Conservation (phyloP, 2,797 vertebrate species). For the Nyctibius grandis region DNA sequence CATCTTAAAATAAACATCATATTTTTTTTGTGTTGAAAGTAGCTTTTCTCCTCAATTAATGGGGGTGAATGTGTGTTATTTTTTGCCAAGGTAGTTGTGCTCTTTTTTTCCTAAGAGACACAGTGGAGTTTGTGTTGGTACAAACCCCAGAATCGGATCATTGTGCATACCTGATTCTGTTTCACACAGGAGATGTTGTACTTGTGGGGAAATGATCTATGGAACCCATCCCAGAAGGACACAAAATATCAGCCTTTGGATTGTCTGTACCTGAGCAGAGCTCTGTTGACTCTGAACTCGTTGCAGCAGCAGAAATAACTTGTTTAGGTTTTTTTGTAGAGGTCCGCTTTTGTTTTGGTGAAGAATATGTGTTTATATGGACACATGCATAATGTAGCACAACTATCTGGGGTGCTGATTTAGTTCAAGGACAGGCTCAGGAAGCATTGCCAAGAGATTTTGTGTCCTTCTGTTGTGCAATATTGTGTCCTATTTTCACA, state of each 20-base stretch:
- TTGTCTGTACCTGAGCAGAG: background rate
- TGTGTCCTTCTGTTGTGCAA: background rate
- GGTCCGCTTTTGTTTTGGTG: background rate
- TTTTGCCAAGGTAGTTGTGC: background rate
- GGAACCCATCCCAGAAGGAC: background rate
- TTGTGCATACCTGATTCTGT: background rate
- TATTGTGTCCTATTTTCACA: background rate
- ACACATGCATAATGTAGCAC: fast-evolving
- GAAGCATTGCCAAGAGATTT: background rate
- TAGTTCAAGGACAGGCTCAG: background rate
- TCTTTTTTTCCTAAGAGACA: background rate
- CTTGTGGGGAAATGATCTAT: background rate
- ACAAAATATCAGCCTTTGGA: background rate
- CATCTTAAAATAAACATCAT: background rate
- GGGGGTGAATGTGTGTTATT: too few relatives aligned
- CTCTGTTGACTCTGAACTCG: background rate
- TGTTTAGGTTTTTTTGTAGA: background rate
- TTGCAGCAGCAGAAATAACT: background rate
- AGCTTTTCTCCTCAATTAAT: background rate
- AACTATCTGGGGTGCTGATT: background rate
- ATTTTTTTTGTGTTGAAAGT: background rate
- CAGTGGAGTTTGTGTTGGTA: background rate
- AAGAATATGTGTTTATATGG: background rate
- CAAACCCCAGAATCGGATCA: background rate
- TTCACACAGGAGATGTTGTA: background rate